Evolutionary conservation across 2,888 invertebrate species (phyloP), one percentile per base, ranked within the genome.

Genomic region (Sphinx pinastri): DNA sequence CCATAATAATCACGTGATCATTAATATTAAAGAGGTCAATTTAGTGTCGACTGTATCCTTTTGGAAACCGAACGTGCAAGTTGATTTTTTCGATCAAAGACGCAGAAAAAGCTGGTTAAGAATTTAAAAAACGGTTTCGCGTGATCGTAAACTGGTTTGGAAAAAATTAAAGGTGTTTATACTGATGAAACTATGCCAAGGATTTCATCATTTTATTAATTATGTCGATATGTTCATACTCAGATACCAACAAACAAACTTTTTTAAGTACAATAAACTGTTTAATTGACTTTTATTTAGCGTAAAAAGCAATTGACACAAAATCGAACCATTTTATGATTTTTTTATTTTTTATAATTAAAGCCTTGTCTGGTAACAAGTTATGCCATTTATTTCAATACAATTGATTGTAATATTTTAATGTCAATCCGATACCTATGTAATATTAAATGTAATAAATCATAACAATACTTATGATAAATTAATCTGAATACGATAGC

Each of bases 191-290:
- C 63, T 11, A 19, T 47, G 8, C 49, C 19, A 63, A 63, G 16
- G 16, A 49, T 63, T 63, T 49, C 63, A 63, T 63, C 63, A 63
- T 63, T 63, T 47, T 60, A 60, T 60, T 60, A 63, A 63, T 63
- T 63, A 63, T 63, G 12, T 47, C 11, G 63, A 25, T 25, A 11
- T 10, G 16, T 60, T 63, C 47, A 47, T 47, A 16, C 6, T 19
- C 13, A 19, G 11, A 47, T 63, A 49, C 19, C 11, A 63, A 49
- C 7, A 19, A 5, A 49, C 47, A 19, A 19, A 49, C 13, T 13
- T 49, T 49, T 49, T 12, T 16, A 19, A 63, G 49, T 49, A 47
- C 55, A 19, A 55, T 19, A 49, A 63, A 63, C 10, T 13, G 12
- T 63, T 63, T 13, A 49, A 49, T 63, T 47, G 47, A 16, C 49